These are phyloP conservation scores for Pristionchus arcanus DNA, from an alignment of 2,888 invertebrate genomes.

Conservation along the genomic window DNA sequence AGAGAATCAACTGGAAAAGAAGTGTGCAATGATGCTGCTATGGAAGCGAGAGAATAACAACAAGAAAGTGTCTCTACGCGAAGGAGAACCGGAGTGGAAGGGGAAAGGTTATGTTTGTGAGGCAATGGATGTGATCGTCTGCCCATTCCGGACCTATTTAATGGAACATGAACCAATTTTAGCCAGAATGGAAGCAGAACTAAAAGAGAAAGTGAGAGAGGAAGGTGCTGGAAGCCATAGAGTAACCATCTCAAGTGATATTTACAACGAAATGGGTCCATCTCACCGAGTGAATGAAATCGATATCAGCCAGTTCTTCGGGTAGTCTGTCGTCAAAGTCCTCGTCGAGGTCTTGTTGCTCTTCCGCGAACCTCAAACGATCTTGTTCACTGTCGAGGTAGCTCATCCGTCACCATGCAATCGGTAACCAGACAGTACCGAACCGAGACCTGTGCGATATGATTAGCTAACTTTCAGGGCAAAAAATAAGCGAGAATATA, in stretches of 20 bases:
- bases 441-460: not conserved
- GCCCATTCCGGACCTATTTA: not conserved
- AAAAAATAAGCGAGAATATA: not conserved
- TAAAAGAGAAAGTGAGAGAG: not conserved
- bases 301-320: not conserved
- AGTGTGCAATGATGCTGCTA: conserved; percentile 3
- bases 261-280: not conserved
- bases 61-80: conserved; percentile 36
- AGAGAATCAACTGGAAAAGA: not conserved
- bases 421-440: not conserved
- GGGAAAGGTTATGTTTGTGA: not conserved
- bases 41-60: conserved; percentile 46
- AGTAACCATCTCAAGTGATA: conserved; percentile 9
- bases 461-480: not conserved
- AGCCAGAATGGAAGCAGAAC: not conserved
- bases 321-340: conserved; percentile 26
- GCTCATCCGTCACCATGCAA: conserved; percentile 35
- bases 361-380: not conserved
- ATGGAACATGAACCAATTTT: not conserved
- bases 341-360: not conserved
- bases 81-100: not conserved
- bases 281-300: conserved; percentile 2
- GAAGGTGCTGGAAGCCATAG: conserved; percentile 24
- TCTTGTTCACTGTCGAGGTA: not conserved
- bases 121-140: not conserved